Percentiles rank a stretch among this genome's conserved stretches.
Evolutionary conservation across 2,797 vertebrate genomes (phyloP).

Genomic region (Sebastes steindachneri): DNA sequence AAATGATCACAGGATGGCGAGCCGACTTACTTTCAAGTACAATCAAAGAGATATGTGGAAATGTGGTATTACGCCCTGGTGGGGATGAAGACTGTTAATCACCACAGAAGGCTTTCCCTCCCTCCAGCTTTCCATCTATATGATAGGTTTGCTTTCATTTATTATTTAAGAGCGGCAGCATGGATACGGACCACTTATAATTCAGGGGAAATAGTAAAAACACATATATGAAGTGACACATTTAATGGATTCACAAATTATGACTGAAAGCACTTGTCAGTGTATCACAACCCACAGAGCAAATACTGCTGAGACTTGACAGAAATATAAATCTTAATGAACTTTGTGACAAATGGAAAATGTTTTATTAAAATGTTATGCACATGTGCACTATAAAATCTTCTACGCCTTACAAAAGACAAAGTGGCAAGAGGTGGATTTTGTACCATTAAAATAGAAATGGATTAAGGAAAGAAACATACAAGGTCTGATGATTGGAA

Average conservation of each 20-base stretch:
- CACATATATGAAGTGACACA: neutral
- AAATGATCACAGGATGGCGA: slow-evolving; percentile 15
- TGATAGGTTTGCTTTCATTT: slow-evolving; percentile 10
- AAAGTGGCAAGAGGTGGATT: neutral
- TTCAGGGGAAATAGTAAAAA: neutral
- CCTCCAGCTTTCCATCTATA: slow-evolving; percentile 4
- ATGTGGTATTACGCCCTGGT: slow-evolving; percentile 8
- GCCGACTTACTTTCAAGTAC: slow-evolving; percentile 24
- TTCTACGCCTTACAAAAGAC: neutral
- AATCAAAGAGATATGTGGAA: slow-evolving; percentile 32
- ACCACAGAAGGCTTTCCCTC: neutral
- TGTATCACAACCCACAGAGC: neutral
- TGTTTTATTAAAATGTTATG: neutral
- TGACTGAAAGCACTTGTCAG: neutral
- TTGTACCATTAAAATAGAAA: neutral
- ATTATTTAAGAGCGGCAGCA: slow-evolving; percentile 26
- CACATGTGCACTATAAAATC: neutral
- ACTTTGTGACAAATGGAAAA: neutral
- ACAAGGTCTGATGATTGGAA: neutral
- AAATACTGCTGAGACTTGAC: neutral
- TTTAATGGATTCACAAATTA: neutral
- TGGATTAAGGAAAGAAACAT: neutral
- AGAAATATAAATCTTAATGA: neutral
- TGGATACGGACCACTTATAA: slow-evolving; percentile 3
- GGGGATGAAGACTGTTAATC: slow-evolving; percentile 30